Conservation (phyloP, 2,888 invertebrate genomes). For the Geotrupes spiniger region DNA sequence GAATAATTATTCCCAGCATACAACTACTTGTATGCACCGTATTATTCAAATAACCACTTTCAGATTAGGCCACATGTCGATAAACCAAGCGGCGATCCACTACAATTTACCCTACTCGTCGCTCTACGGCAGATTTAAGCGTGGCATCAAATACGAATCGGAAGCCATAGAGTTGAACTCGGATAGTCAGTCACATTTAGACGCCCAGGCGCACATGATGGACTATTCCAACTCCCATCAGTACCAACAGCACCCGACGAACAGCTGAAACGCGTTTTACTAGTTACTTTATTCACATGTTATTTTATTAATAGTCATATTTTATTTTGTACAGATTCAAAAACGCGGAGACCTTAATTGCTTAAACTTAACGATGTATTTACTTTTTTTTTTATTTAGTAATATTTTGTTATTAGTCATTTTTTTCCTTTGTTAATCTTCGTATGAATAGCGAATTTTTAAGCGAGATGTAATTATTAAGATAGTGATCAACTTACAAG, state of each 20-base stretch:
- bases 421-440: conserved; percentile 1
- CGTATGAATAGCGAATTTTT: not conserved
- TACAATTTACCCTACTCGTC: conserved; percentile 89
- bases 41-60: too few relatives aligned
- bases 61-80: conserved; percentile 88
- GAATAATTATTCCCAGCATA: too few relatives aligned
- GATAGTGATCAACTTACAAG: conserved; percentile 5
- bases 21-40: too few relatives aligned
- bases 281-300: conserved; percentile 25
- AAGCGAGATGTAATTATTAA: conserved; percentile 1
- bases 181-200: conserved; percentile 46
- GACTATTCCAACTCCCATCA: conserved; percentile 45
- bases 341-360: conserved; percentile 4
- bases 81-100: conserved; percentile 90
- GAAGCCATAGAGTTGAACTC: conserved; percentile 48
- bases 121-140: conserved; percentile 82
- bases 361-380: conserved; percentile 1
- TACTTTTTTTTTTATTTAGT: conserved; percentile 9
- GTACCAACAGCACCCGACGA: conserved; percentile 43
- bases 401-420: not conserved
- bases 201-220: conserved; percentile 41
- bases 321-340: conserved; percentile 18
- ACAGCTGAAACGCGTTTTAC: conserved; percentile 31
- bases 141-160: conserved; percentile 73
- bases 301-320: conserved; percentile 22